Conservation (phyloP, 2,888 invertebrate species). For the Megastigmus dorsalis region DNA sequence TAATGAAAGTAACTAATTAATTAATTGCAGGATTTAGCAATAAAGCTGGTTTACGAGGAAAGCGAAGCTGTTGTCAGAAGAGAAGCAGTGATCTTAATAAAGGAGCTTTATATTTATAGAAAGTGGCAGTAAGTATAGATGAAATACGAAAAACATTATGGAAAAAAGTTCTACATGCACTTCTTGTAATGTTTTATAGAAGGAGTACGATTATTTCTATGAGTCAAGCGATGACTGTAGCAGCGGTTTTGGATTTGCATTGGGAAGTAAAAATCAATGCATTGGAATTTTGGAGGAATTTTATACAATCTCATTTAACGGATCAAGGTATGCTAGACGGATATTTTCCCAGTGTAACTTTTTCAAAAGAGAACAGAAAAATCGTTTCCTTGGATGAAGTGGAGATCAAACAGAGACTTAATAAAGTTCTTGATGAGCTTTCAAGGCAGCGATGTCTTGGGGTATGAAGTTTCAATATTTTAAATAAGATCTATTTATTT, state of each 20-base stretch:
- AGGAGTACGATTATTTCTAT: slow-evolving; percentile 76
- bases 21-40: slow-evolving; percentile 69
- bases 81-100: slow-evolving; percentile 82
- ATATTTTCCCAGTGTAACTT: slow-evolving; percentile 85
- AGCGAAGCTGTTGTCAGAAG: slow-evolving; percentile 86
- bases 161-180: no score
- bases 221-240: slow-evolving; percentile 80
- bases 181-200: slow-evolving; percentile 57
- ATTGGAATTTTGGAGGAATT: slow-evolving; percentile 83
- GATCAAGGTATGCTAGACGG: slow-evolving; percentile 92
- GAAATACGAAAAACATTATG: no score
- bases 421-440: slow-evolving; percentile 82
- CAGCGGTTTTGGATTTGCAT: slow-evolving; percentile 83
- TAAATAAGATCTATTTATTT: no score
- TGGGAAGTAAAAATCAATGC: slow-evolving; percentile 88
- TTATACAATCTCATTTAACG: slow-evolving; percentile 80
- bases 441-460: slow-evolving; percentile 82
- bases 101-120: slow-evolving; percentile 80
- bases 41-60: slow-evolving; percentile 79
- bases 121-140: slow-evolving; percentile 76
- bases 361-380: slow-evolving; percentile 86
- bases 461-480: slow-evolving; percentile 64
- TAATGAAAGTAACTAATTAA: background rate
- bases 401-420: slow-evolving; percentile 81
- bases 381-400: slow-evolving; percentile 83